Base-by-base conservation (phyloP, 2,797 vertebrate genomes). In the Lepilemur ruficaudatus region DNA sequence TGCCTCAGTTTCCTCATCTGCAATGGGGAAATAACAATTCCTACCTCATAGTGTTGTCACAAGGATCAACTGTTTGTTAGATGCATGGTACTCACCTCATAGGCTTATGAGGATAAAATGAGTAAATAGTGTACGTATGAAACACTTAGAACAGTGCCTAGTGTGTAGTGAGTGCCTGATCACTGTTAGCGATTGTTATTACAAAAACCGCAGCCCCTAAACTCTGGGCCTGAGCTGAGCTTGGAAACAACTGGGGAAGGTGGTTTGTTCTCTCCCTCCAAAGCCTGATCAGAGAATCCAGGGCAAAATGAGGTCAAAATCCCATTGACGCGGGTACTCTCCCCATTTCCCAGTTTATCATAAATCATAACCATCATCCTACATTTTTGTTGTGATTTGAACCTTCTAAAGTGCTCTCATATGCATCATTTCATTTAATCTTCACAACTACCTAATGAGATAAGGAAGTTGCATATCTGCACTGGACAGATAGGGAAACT, bases 401-500 rank as follows among this genome's bases (percentile, higher is more conserved):
- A 89, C 46, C 28, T 94, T 35, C 55, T 25, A 10, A 75, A 89
- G 63, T 9, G 65, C 48, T 82, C 84, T 91, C 57, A 30, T 9
- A 57, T 1, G 30, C 22, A 61, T 20, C 2, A 13, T 73, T 83
- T 90, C n/a, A 46, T 55, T 87, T 70, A 76, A 13, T 78, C 17
- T 4, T 82, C 52, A 43, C 12, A 61, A 15, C 57, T 69, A 41
- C 28, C 75, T 35, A 35, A 28, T n/a, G 43, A 92, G 57, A 73
- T 59, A 93, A 81, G 41, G 41, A 48, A 72, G 52, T 14, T 69
- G 30, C 7, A 22, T 72, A 59, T 46, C 28, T 55, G 55, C 30
- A 91, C 88, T 86, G 69, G 73, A 81, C 65, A 73, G 86, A 69
- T 14, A 94, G 59, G 43, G 86, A 84, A 81, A 90, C 92, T 3